phyloP scores from a whole-genome alignment of 2,888 invertebrate genomes.

The Carpatolechia fugitivella region DNA sequence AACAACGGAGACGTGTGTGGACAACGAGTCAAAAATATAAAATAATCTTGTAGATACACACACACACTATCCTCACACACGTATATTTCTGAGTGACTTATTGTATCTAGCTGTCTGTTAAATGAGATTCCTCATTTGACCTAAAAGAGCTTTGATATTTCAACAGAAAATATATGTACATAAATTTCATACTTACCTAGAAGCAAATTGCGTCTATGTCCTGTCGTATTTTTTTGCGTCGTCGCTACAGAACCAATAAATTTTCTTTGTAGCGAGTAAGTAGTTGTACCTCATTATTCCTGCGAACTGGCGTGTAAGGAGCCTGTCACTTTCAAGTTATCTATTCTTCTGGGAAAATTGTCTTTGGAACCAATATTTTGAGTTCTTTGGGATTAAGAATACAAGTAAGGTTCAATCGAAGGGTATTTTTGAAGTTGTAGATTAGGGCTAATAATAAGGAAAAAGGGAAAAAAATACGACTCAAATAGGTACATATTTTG shows the following conservation, averaged over 20 bases:
- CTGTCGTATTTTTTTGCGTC: constrained; percentile 13
- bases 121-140: neutral
- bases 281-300: constrained; percentile 66
- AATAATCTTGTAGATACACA: too few species aligned
- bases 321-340: constrained; percentile 35
- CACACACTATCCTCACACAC: too few species aligned
- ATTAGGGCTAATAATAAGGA: too few species aligned
- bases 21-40: too few species aligned
- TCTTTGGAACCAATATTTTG: neutral
- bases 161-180: neutral
- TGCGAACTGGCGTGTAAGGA: constrained; percentile 59
- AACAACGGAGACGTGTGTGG: too few species aligned
- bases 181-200: constrained; percentile 3
- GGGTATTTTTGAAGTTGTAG: too few species aligned
- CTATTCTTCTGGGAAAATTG: constrained; percentile 26
- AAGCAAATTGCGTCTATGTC: constrained; percentile 27
- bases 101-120: too few species aligned
- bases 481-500: too few species aligned
- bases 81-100: too few species aligned
- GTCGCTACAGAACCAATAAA: constrained; percentile 20
- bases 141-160: neutral
- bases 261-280: constrained; percentile 47
- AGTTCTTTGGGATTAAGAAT: constrained; percentile 1
- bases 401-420: constrained; percentile 31
- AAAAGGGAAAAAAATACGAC: too few species aligned